Evolutionary conservation across 64 coral and sea anemone species (phyloP), one percentile per base, ranked within the genome.

Genomic region (Montipora capricornis): DNA sequence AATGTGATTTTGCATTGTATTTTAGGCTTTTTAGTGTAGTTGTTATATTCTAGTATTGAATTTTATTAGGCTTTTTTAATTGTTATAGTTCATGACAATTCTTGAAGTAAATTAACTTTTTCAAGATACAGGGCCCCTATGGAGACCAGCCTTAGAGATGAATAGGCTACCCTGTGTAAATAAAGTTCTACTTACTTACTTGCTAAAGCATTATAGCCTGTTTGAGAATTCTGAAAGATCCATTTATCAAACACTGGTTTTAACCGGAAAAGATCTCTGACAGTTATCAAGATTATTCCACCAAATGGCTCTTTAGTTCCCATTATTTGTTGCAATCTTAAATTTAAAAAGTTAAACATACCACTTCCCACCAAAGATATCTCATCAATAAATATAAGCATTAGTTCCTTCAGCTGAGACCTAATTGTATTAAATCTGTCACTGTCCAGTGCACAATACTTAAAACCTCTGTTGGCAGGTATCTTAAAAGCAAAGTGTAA

Each of bases 291-390:
- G 37, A 81, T 92, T 68, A 93, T 48, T 68, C 82, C 82, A 55
- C 91, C 91, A 87, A 93, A 93, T 75, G 91, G 92, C 29, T 67
- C 46, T 45, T 93, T 87, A 7, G 53, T 85, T 13, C 92, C 75
- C 59, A 93, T 87, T 46, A 93, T 88, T 88, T 93, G 92, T 74
- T 93, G 92, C 47, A 88, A 88, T 14, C 92, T 53, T 74, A 80
- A 93, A 88, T 93, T 88, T 2, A 93, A 16, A 60, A 93, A 93
- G 64, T 93, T 93, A 81, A 93, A 93, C 92, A 93, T 93, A 16
- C 92, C 92, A 93, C 92, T 88, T 50, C 92, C 92, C 3, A 88
- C 76, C 92, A 93, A 88, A 12, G 61, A 93, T 8, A 93, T 87
- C 82, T 93, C 90, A 93, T 93, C 82, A 78, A 93, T 93, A 87